phyloP scores from a whole-genome alignment of 1,140 invertebrate genomes.

The Cardiocondyla obscurior region DNA sequence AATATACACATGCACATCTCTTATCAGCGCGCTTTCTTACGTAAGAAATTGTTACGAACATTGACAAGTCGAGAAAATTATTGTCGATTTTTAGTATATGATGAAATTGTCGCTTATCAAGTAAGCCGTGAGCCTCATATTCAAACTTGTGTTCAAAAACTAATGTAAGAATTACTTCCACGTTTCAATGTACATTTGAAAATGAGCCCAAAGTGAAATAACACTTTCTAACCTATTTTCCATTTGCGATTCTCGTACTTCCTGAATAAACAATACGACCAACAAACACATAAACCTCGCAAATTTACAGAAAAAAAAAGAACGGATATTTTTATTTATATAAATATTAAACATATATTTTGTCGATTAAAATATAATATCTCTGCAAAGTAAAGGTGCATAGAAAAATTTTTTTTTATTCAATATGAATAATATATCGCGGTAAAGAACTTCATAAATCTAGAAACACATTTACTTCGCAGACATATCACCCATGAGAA shows the following conservation, averaged over 20 bases:
- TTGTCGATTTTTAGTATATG: not conserved
- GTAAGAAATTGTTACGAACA: not conserved
- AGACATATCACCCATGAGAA: conserved; percentile 3
- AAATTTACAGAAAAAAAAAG: too few species aligned
- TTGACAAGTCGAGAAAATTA: not conserved
- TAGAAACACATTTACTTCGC: conserved; percentile 11
- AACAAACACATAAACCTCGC: too few species aligned
- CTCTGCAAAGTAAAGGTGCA: conserved; percentile 18
- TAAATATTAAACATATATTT: conserved; percentile 9
- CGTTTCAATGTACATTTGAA: too few species aligned
- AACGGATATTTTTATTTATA: not conserved
- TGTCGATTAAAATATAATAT: conserved; percentile 7
- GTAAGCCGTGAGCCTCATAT: too few species aligned
- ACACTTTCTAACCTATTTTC: too few species aligned
- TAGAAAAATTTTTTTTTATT: conserved; percentile 7
- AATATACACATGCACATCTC: not conserved
- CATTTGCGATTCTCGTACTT: too few species aligned
- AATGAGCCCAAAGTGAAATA: too few species aligned
- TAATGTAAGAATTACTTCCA: too few species aligned
- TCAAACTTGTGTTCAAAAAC: too few species aligned
- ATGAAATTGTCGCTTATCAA: too few species aligned
- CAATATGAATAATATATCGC: not conserved
- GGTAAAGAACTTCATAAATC: not conserved
- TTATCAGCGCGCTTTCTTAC: not conserved
- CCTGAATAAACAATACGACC: too few species aligned